Conservation (phyloP, 2,797 vertebrate genomes). For the Cuniculus paca region DNA sequence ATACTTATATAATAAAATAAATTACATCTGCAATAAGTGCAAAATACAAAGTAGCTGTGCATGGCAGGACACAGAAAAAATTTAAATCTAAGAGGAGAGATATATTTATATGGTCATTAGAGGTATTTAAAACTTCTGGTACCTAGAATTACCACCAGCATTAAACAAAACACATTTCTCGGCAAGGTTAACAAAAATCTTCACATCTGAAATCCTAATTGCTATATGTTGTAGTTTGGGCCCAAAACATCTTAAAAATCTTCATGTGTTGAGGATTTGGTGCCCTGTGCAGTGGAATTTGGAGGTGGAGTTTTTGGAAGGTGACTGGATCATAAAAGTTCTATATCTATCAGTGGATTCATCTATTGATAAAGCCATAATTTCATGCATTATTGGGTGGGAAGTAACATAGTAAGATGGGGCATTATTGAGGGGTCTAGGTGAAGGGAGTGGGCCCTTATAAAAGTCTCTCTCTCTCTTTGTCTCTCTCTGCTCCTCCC, state of each 20-base stretch:
- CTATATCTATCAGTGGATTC: background rate
- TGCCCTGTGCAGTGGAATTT: background rate
- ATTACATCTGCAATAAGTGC: background rate
- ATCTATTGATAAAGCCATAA: too few relatives aligned
- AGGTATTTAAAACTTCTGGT: background rate
- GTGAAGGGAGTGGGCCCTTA: background rate
- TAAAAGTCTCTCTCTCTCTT: background rate
- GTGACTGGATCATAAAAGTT: background rate
- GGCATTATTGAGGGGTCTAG: background rate
- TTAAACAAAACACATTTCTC: background rate
- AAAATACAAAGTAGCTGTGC: background rate
- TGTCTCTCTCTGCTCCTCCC: background rate
- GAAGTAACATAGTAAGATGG: background rate
- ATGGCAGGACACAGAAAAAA: background rate
- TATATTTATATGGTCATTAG: background rate
- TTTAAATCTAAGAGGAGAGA: background rate
- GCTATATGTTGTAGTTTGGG: background rate
- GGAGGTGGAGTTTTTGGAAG: background rate
- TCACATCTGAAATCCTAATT: background rate
- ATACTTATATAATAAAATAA: background rate
- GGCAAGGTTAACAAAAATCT: background rate
- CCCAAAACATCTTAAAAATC: background rate
- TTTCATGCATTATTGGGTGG: background rate
- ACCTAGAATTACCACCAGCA: background rate
- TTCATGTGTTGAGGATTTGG: background rate